Evolutionary conservation across 1,140 invertebrate species (phyloP), one percentile per base, ranked within the genome.

Genomic region (Drosophila orosa): DNA sequence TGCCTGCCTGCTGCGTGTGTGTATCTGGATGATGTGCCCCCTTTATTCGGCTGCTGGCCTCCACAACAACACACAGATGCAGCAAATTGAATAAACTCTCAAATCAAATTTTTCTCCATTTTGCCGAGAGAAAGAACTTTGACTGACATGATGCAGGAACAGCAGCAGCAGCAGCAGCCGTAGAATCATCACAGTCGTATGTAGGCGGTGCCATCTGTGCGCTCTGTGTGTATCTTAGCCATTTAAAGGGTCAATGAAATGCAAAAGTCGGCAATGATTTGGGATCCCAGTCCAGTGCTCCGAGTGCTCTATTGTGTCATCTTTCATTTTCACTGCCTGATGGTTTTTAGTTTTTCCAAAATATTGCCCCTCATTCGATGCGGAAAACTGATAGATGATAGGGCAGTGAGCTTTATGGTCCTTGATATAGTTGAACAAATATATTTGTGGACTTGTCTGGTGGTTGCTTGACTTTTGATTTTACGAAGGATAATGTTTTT

Each of bases 191-290:
- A 50, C 29, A 33, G 19, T 35, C 50, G 35, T 35, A 35, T 63
- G 48, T 44, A 35, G 37, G 56, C 48, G 48, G 47, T 68, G 55
- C 44, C 62, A 69, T 56, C 66, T 57, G 68, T 65, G 63, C 59
- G 24, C 66, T 54, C 63, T 39, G 68, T 65, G 63, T 76, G 35
- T 65, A 78, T 83, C 71, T 66, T 68, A 68, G 72, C 80, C 68
- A 87, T 87, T 87, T 89, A 87, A 87, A 89, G 65, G 83, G 83
- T 87, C 83, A 87, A 87, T 87, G 83, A 87, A 89, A 87, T 87
- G 83, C 83, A 87, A 80, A 80, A 52, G 68, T 69, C 59, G 65
- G 44, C 65, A 66, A 40, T 68, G 61, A 40, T 68, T 68, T 50
- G 35, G 44, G n/a, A 4, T 40, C 61, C 52, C 27, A 31, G 8